Evolutionary conservation across 2,888 invertebrate genomes (phyloP).

Genomic region (Cerastis rubricosa): DNA sequence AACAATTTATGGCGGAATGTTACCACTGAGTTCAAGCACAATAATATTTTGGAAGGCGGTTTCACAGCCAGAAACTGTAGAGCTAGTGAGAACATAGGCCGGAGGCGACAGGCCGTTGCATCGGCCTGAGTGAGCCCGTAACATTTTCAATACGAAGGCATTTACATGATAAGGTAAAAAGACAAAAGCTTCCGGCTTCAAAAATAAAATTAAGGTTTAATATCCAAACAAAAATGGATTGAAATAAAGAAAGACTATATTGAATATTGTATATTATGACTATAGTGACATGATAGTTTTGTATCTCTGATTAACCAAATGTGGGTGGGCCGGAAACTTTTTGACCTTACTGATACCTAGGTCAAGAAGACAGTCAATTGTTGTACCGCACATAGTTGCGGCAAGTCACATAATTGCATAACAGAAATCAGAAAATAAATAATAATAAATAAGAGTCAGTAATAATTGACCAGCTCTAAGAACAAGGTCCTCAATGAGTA

Average conservation of each 20-base stretch:
- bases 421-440: not conserved
- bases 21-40: not conserved
- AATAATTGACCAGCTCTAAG: not conserved
- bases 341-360: too few relatives aligned
- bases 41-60: not conserved
- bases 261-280: too few relatives aligned
- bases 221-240: too few relatives aligned
- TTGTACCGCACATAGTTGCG: not conserved
- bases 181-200: too few relatives aligned
- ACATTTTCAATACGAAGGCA: not conserved
- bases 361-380: not conserved
- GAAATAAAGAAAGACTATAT: too few relatives aligned
- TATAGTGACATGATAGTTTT: too few relatives aligned
- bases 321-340: too few relatives aligned
- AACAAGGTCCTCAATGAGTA: not conserved
- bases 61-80: not conserved
- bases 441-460: too few relatives aligned
- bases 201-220: too few relatives aligned
- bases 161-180: too few relatives aligned
- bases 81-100: not conserved
- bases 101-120: not conserved
- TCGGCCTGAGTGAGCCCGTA: not conserved
- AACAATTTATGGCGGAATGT: slow-evolving; percentile 2
- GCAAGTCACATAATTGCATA: not conserved
- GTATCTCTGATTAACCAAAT: too few relatives aligned